Evolutionary conservation across 2,888 invertebrate genomes (phyloP), one percentile per base, ranked within the genome.

Genomic region (Amblyjoppa proteus): DNA sequence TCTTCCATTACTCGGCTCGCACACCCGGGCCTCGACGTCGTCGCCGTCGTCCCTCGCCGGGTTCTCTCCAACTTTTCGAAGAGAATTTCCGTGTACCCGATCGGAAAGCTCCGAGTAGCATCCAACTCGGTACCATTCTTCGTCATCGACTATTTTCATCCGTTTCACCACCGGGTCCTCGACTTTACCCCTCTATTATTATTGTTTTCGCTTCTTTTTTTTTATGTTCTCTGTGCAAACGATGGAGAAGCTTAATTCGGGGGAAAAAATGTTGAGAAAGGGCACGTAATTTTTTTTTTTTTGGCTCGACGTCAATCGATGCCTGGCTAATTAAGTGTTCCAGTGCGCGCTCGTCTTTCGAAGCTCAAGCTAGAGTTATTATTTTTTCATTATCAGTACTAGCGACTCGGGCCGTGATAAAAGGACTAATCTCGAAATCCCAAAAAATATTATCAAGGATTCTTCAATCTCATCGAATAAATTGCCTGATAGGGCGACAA

Each of bases 1-100:
- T 86, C 83, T 83, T 86, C 64, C 81, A 68, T 80, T 80, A 66
- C 82, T 79, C 83, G 79, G 86, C 71, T 86, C 79, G 81, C 81
- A 81, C 58, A 28, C 66, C 11, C 66, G 25, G 25, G 25, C n/a
- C n/a, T 82, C 56, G 69, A 16, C 41, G 73, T 53, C 79, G 75
- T 79, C 61, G 61, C 11, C 9, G 41, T 64, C 61, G 61, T 31
- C 34, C 34, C 61, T 64, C 34, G n/a, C 34, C 34, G n/a, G 61
- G 31, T 71, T 78, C 78, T 75, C 81, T 83, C 79, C 58, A 84
- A 86, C 73, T 83, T 81, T 84, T 64, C 81, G 78, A 85, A 70
- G 81, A 76, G 79, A 78, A 83, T 81, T 85, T 49, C 70, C 80
- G 83, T 53, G 38, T 56, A 20, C 61, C 51, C 64, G 70, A 68